Percentiles rank a stretch among this genome's conserved stretches.
phyloP scores from a whole-genome alignment of 1,140 invertebrate species.

The Drosophila burlai region DNA sequence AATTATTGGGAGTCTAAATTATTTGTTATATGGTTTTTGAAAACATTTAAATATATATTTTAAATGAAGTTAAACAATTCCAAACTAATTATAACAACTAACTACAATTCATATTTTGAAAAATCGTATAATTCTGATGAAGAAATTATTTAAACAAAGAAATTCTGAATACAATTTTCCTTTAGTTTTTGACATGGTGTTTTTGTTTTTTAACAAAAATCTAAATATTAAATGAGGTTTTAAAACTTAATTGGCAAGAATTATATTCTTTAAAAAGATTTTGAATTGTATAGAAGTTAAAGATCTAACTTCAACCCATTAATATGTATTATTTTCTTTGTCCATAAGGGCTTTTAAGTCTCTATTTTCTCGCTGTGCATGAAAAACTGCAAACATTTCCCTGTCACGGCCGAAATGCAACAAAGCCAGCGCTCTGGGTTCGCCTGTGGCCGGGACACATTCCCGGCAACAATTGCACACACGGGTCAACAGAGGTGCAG shows the following conservation, averaged over 20 bases:
- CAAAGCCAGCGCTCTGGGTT: slow-evolving; percentile 18
- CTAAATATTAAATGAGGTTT: not conserved
- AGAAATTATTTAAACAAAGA: too few species aligned
- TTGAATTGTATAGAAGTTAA: not conserved
- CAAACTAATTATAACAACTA: too few species aligned
- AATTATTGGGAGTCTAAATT: not conserved
- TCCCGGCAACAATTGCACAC: slow-evolving; percentile 62
- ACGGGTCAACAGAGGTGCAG: slow-evolving; percentile 26
- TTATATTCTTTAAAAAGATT: too few species aligned
- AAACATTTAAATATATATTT: not conserved
- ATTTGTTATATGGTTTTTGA: not conserved
- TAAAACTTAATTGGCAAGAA: too few species aligned
- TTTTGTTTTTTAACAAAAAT: not conserved
- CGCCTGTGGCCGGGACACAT: slow-evolving; percentile 30
- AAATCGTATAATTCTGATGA: too few species aligned
- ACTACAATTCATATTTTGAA: too few species aligned
- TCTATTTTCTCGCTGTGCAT: not conserved
- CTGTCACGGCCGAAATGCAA: slow-evolving; percentile 56
- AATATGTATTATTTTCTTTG: too few species aligned
- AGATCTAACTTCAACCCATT: too few species aligned
- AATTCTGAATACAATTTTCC: too few species aligned
- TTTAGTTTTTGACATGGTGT: too few species aligned
- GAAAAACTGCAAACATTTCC: slow-evolving; percentile 31
- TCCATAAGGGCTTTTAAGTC: fast-evolving
- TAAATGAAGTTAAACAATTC: too few species aligned